Conservation (phyloP, 2,113 vertebrate species). For the Calyptommatus sinebrachiatus region DNA sequence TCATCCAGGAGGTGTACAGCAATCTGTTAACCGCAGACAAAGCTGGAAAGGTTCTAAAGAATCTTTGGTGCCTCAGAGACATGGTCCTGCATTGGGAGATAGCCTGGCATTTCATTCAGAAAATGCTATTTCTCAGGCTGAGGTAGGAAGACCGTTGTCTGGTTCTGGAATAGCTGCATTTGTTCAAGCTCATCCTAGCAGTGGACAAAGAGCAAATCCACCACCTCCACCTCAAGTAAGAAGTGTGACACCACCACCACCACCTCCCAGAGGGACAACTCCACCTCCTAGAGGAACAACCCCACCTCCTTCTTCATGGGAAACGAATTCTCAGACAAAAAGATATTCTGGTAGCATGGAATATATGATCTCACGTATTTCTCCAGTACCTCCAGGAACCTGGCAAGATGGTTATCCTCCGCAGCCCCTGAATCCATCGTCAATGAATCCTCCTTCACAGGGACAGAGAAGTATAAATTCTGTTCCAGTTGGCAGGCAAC, state of each 20-base stretch:
- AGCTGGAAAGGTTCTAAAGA: constrained; percentile 99
- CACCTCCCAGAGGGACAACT: constrained; percentile 79
- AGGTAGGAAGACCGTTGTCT: constrained; percentile 80
- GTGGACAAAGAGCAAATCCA: constrained; percentile 85
- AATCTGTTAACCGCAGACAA: constrained; percentile 83
- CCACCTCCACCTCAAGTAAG: constrained; percentile 86
- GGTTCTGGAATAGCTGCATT: constrained; percentile 80
- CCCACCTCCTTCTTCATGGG: constrained; percentile 86
- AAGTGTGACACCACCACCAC: constrained; percentile 89
- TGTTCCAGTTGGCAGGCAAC: constrained; percentile 88
- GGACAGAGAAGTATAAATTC: constrained; percentile 86
- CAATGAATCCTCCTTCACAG: constrained; percentile 72
- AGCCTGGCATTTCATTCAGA: constrained; percentile 84
- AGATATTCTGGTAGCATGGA: constrained; percentile 95
- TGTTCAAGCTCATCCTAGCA: constrained; percentile 79
- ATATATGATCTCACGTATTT: constrained; percentile 87
- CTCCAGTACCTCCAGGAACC: constrained; percentile 86
- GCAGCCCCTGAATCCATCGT: constrained; percentile 68
- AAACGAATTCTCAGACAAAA: constrained; percentile 86
- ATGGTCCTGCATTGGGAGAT: constrained; percentile 81
- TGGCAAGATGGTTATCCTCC: constrained; percentile 88
- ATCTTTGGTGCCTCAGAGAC: constrained; percentile 86
- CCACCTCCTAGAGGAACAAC: constrained; percentile 80
- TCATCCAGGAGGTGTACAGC: constrained; percentile 76
- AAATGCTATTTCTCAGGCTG: constrained; percentile 83